Evolutionary conservation across 2,113 vertebrate species (phyloP).

Genomic region (Lycaon pictus): DNA sequence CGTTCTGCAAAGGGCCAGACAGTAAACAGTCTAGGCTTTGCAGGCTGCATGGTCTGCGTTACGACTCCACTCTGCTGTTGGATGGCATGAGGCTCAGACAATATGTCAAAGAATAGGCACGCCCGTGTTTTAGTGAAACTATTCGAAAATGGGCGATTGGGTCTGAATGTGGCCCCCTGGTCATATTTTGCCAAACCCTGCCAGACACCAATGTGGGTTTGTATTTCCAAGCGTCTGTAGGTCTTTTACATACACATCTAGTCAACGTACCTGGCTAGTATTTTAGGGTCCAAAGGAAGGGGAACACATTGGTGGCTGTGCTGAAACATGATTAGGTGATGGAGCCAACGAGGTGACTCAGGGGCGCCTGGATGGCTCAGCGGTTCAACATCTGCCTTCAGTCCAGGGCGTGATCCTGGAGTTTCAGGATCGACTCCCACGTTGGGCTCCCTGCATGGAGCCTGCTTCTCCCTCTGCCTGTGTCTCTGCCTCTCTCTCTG

Average conservation of each 20-base stretch:
- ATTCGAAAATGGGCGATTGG: not conserved
- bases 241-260: not conserved
- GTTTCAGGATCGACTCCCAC: no score
- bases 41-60: rapidly evolving
- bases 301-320: not conserved
- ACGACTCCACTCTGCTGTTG: not conserved
- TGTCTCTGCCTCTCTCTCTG: no score
- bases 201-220: not conserved
- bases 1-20: not conserved
- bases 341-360: not conserved
- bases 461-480: no score
- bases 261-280: not conserved
- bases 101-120: rapidly evolving
- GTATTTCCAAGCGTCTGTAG: not conserved
- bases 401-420: no score
- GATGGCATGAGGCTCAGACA: rapidly evolving
- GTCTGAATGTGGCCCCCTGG: not conserved
- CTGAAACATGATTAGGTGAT: not conserved
- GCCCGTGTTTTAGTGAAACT: not conserved
- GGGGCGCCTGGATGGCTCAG: no score
- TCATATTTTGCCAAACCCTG: rapidly evolving
- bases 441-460: no score
- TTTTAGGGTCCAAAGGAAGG: not conserved
- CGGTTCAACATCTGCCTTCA: no score
- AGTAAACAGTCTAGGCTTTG: not conserved